Percentiles rank a stretch among this genome's conserved stretches.
These are phyloP conservation scores for Orthonyx spaldingii DNA, from an alignment of 2,113 vertebrate genomes.

Conservation along the genomic window DNA sequence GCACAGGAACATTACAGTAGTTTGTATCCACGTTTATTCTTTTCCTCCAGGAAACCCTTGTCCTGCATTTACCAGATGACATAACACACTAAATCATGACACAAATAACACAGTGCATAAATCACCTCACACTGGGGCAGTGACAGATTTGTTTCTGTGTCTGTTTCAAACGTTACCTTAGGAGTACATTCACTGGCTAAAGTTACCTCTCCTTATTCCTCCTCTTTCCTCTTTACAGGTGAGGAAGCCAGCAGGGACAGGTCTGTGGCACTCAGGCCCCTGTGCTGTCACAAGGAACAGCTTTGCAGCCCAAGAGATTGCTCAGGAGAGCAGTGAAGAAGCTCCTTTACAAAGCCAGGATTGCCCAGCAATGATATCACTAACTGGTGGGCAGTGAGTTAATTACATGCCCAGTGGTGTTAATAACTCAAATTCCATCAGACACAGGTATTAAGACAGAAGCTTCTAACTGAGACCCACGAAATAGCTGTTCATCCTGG, in stretches of 20 bases:
- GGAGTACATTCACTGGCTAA: neutral
- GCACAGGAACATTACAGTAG: neutral
- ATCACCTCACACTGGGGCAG: neutral
- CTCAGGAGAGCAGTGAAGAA: neutral
- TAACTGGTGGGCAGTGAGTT: neutral
- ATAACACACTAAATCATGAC: neutral
- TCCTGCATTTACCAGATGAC: neutral
- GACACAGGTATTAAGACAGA: neutral
- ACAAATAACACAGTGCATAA: neutral
- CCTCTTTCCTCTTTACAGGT: neutral
- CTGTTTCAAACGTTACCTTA: neutral
- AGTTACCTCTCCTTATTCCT: neutral
- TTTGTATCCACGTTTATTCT: neutral
- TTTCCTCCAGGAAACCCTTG: neutral
- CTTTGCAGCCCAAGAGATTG: neutral
- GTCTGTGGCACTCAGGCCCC: neutral
- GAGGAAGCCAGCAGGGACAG: neutral
- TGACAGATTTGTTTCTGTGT: neutral
- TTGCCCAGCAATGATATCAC: neutral
- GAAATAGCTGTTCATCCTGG: neutral
- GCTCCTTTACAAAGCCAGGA: neutral
- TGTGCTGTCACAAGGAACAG: neutral
- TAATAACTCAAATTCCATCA: neutral
- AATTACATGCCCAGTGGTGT: neutral
- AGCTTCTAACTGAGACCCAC: neutral